Conservation (phyloP, 2,113 vertebrate species). For the Cepphus grylle region DNA sequence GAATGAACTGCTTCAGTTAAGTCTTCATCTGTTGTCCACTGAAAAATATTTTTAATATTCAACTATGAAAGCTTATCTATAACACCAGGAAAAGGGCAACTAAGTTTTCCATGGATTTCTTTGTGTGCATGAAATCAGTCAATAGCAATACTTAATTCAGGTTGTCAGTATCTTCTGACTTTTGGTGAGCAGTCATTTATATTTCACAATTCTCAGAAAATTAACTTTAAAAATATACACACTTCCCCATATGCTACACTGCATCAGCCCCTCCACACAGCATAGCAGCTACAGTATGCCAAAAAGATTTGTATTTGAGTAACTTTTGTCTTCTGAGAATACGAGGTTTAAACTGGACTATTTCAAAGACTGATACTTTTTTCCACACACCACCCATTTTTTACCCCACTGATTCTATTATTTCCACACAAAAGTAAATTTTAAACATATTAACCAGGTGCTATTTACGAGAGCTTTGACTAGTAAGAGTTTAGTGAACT, state of each 20-base stretch:
- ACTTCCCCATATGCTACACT: not conserved
- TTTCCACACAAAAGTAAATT: not conserved
- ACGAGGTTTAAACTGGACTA: not conserved
- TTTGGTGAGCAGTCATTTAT: not conserved
- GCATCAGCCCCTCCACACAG: not conserved
- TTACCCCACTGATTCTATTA: not conserved
- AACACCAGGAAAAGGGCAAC: not conserved
- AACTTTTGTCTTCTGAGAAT: not conserved
- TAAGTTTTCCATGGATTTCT: not conserved
- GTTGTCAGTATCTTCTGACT: not conserved
- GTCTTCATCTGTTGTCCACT: conserved; percentile 99
- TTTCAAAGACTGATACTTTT: not conserved
- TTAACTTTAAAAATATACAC: not conserved
- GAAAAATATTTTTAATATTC: conserved; percentile 63
- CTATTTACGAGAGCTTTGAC: not conserved
- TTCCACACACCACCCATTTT: not conserved
- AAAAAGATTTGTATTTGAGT: not conserved
- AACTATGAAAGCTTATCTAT: conserved; percentile 17
- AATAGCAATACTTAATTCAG: not conserved
- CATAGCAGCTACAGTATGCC: not conserved
- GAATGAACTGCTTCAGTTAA: conserved; percentile 96
- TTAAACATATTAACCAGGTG: not conserved
- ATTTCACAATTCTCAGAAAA: not conserved
- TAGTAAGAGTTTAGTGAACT: not conserved
- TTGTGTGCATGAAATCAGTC: not conserved